Evolutionary conservation across 2,113 vertebrate species (phyloP), one percentile per base, ranked within the genome.

Genomic region (Chaenogobius annularis): DNA sequence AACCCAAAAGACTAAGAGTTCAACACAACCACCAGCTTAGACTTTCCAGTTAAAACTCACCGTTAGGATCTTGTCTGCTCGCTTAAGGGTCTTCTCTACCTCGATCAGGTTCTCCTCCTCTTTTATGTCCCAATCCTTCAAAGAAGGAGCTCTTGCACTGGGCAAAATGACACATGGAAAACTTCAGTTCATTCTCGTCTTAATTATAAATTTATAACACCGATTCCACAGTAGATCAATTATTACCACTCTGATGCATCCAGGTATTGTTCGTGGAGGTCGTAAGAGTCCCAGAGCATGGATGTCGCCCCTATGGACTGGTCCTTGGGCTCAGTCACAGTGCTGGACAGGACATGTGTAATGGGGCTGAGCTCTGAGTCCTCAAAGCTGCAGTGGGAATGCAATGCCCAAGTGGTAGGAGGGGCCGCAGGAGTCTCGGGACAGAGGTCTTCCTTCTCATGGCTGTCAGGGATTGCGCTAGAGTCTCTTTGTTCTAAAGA

Each of bases 201-300:
- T 12, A 31, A n/a, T 14, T 5, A 26, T 59, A 31, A 1, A 31
- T 23, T 22, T 20, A 55, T 10, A 55, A 10, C 19, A 54, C 10
- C 3, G 10, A 58, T 12, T 56, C 20, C 26, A 35, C 12, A 40
- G 31, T 63, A n/a, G 35, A 1, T 63, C 19, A 11, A 63, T 40
- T 40, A 12, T 72, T 87, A 94, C 90, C 90, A 23, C 19, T 90
- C 81, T 15, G 11, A 70, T 0, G 69, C 8, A 6, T 91, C 83
- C 9, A 15, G 69, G 46, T 71, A 75, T 35, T 90, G 83, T 66
- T 89, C 69, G 37, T 88, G 91, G 15, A 93, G 88, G 70, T 94
- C 92, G 19, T 92, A 93, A 0, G 87, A 90, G 61, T 93, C 91
- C 88, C 90, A 93, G 52, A 91, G 83, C 0, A 93, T 84, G 22